Base-by-base conservation (phyloP, 53 echinoderm and acorn worm genomes). In the Paelopatides confundens region DNA sequence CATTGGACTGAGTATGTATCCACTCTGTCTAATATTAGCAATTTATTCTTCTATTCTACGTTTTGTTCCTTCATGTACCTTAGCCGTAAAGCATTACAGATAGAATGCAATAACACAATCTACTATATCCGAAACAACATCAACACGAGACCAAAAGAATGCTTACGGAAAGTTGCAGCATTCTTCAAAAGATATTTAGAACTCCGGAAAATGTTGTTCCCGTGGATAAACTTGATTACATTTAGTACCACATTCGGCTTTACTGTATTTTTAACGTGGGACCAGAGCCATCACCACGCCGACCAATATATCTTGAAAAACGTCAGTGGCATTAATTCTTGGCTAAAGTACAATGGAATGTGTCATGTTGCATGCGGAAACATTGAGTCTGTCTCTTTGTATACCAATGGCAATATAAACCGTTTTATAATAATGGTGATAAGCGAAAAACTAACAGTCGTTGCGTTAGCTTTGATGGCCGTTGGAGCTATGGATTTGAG, bases 251-350 rank as follows among this genome's bases (percentile, higher is more conserved):
- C 69, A n/a, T 69, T 69, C 36, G 69, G 37, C n/a, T 21, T 69
- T 21, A 69, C 69, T 10, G 69, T 69, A 15, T 69, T 69, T 69
- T 5, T 69, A n/a, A 69, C 69, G n/a, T 69, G 69, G 69, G 36
- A 69, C 36, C 36, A 30, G n/a, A 36, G 17, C 21, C 21, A 69
- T 1, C 14, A 9, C 10, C 48, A 48, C 48, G n/a, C n/a, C n/a
- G n/a, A n/a, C n/a, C n/a, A n/a, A n/a, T n/a, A n/a, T n/a, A n/a
- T 0, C 48, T 48, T 14, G 48, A 12, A 30, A 33, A 33, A 35
- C 34, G 36, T 21, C 11, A 69, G 69, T n/a, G 37, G 21, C 69
- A 8, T 4, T 36, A 21, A 34, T 32, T 34, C 48, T 12, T 48
- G 48, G 48, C 14, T 48, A 12, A 9, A 48, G 9, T 14, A 48